Percentiles rank a stretch among this genome's conserved stretches.
phyloP scores from a whole-genome alignment of 2,113 vertebrate genomes.

The Procavia capensis region DNA sequence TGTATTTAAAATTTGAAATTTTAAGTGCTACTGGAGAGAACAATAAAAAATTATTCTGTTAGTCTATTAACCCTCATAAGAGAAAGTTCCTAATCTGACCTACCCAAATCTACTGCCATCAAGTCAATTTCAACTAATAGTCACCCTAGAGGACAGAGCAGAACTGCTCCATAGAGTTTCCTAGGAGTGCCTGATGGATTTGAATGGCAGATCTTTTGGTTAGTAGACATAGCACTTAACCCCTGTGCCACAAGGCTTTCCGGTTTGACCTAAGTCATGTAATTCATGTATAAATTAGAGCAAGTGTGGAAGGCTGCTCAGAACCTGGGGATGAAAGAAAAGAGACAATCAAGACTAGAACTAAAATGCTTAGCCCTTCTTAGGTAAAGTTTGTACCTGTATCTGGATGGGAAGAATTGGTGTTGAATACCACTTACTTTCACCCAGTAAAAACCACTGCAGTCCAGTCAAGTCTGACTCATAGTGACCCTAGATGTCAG shows the following conservation, averaged over 20 bases:
- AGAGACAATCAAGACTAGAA: background rate
- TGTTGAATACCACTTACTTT: background rate
- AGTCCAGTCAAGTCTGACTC: too few species aligned
- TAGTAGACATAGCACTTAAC: too few species aligned
- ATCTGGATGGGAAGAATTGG: background rate
- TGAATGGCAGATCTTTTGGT: too few species aligned
- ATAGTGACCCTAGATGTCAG: too few species aligned
- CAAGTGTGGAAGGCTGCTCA: background rate
- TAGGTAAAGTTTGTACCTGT: background rate
- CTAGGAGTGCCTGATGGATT: too few species aligned
- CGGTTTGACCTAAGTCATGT: too few species aligned
- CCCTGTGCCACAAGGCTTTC: too few species aligned
- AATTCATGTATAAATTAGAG: background rate
- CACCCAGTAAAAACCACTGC: too few species aligned
- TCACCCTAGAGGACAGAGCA: too few species aligned
- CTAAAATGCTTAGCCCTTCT: background rate
- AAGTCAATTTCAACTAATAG: too few species aligned
- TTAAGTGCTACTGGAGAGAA: background rate
- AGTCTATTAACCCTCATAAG: background rate
- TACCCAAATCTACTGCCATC: too few species aligned
- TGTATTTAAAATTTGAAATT: conserved; percentile 29
- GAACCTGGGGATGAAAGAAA: background rate
- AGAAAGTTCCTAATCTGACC: background rate
- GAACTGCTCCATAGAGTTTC: too few species aligned
- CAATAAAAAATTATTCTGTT: background rate